Evolutionary conservation across 2,113 vertebrate genomes (phyloP), one percentile per base, ranked within the genome.

Genomic region (Microcebus murinus): DNA sequence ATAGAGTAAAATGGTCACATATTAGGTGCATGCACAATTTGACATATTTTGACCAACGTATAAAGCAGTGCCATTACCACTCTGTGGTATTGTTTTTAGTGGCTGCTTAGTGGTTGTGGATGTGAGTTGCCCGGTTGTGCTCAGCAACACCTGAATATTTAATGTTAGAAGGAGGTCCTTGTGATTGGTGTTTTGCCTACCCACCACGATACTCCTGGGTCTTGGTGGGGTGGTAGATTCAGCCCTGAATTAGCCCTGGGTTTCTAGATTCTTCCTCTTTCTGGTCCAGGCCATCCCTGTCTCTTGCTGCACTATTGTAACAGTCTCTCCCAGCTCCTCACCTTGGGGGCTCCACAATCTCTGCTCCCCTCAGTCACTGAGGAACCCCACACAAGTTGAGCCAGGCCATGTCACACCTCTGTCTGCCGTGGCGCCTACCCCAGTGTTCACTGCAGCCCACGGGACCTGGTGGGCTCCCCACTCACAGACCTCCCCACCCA

Each of bases 1-100:
- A 5, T 2, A 48, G 79, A 71, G 36, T 42, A 27, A 36, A 48
- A 23, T 5, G n/a, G 52, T 48, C n/a, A 20, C 13, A 9, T 20
- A 10, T 4, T 18, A 76, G 3, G 55, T 1, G 27, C 1, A 1
- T 10, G 3, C 7, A 6, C 1, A 0, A 18, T 6, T 7, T 1
- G 50, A 14, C 52, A 23, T 17, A 7, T 3, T 65, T n/a, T 7
- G 9, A n/a, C 17, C 29, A 0, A 0, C 0, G 4, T 6, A 1
- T 3, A 31, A 42, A 13, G 12, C 29, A 17, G 1, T 29, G 8
- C n/a, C 59, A 59, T 23, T 17, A 6, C 14, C 14, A 1, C 13
- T 2, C 27, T 15, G 1, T 0, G 3, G 25, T 36, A 1, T 71
- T 0, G 9, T 23, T 70, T 70, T 59, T 2, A 0, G 29, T 45